Evolutionary conservation across 2,888 invertebrate genomes (phyloP), one percentile per base, ranked within the genome.

Genomic region (Hydrotaea diabolus): DNA sequence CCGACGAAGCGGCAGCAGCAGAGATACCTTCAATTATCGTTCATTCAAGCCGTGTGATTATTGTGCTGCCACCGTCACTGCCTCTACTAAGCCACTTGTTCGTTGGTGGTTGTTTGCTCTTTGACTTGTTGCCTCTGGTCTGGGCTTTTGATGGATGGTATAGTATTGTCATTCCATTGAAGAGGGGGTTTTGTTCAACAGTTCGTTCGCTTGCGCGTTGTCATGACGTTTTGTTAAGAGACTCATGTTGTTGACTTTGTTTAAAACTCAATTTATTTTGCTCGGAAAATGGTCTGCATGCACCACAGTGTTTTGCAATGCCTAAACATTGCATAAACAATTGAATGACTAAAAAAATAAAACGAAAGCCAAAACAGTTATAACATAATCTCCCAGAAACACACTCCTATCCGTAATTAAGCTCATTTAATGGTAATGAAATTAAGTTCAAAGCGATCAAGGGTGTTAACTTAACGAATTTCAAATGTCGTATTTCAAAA

Each of bases 101-200:
- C 3, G 39, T 46, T 57, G 66, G 66, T 71, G n/a, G 39, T 76
- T 21, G 64, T 66, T 76, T 79, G 81, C 79, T 83, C 81, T 83
- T 83, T 83, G 83, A 83, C 85, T 82, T 77, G 80, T 77, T 76
- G 46, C 66, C 76, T 66, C 62, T 75, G 21, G 55, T 21, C 49
- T 2, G 49, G 5, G 15, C n/a, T 49, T 59, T 74, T 23, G 66
- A 19, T n/a, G n/a, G 49, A 49, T 49, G 49, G 49, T 49, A 49
- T 49, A 49, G 49, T 49, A 49, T 26, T 59, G 59, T 59, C 59
- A 59, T 59, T 59, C 43, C 43, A 9, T 19, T 11, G 59, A n/a
- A n/a, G n/a, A 39, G 36, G 31, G n/a, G 21, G 43, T 21, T 66
- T 13, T 17, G 39, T 66, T 66, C 11, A 13, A 2, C 39, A 8